Evolutionary conservation across 2,113 vertebrate genomes (phyloP), one percentile per base, ranked within the genome.

Genomic region (Solea senegalensis): DNA sequence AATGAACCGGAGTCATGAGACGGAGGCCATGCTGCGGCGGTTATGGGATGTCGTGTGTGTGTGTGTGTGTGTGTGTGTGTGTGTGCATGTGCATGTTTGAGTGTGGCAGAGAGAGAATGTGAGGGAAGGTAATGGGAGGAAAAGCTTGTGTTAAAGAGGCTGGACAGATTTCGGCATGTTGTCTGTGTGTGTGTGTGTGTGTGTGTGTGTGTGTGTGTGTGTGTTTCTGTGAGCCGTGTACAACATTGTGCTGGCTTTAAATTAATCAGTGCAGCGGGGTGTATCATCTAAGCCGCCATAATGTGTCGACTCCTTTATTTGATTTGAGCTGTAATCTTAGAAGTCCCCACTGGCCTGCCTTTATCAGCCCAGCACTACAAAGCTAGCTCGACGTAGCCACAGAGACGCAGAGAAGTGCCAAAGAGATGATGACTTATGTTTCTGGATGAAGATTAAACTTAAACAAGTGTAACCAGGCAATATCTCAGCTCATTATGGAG

Each of bases 241-340:
- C 28, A 72, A 59, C 49, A 52, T 58, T 63, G 69, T 49, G 75
- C 80, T 78, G 78, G 73, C 83, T 86, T 83, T 76, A 74, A 80
- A 81, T 85, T 46, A 87, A 86, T 80, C 85, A 74, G 76, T 73
- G 83, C 84, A 74, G 72, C 72, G 65, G 87, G 49, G 74, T 80
- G 84, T 69, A 80, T 88, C 83, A 49, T 86, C 79, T 87, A 79
- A 87, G 81, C 86, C 7, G 69, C 72, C 85, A 80, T 87, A 86
- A 84, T 89, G 79, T 87, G 87, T 89, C 83, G 69, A 84, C 78
- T 72, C 80, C 76, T 88, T 85, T 80, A 90, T 91, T 89, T 79
- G 76, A 79, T 86, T 87, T 68, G 58, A 81, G 85, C 78, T 28
- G 85, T 87, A 86, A 89, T 88, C 87, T 83, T 48, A 51, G 67